A percentile compares a stretch with the other conserved stretches of the same genome.
Evolutionary conservation across 2,888 invertebrate genomes (phyloP).

Genomic region (Stictocephala bisonia): DNA sequence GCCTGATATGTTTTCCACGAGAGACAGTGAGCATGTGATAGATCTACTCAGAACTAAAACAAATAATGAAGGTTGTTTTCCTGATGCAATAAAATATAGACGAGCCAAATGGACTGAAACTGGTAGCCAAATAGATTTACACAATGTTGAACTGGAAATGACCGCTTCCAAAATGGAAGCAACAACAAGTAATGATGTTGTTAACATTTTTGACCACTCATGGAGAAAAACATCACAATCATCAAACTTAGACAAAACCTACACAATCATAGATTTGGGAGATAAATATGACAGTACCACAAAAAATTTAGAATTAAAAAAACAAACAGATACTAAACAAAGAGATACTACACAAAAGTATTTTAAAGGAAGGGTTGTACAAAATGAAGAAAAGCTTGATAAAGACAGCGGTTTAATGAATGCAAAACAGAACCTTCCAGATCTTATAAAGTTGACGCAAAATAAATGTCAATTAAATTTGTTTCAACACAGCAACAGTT

Average conservation of each 20-base stretch:
- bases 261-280: conserved; percentile 1
- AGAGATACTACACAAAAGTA: no score
- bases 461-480: no score
- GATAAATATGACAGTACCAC: no score
- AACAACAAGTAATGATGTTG: background rate
- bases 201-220: conserved; percentile 16
- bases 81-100: background rate
- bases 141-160: conserved; percentile 14
- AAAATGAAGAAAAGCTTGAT: no score
- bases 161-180: conserved; percentile 29
- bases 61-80: background rate
- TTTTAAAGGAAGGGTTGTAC: no score
- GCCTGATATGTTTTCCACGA: conserved; percentile 18
- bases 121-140: no score
- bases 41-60: conserved; percentile 11
- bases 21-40: conserved; percentile 31
- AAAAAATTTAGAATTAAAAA: background rate
- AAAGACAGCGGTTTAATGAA: no score
- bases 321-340: background rate
- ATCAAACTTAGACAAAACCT: conserved; percentile 16
- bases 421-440: no score
- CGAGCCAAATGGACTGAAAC: conserved; percentile 15
- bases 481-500: no score
- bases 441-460: no score
- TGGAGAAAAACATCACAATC: background rate